Conservation (phyloP, 2,888 invertebrate genomes). For the Perithous albicinctus region DNA sequence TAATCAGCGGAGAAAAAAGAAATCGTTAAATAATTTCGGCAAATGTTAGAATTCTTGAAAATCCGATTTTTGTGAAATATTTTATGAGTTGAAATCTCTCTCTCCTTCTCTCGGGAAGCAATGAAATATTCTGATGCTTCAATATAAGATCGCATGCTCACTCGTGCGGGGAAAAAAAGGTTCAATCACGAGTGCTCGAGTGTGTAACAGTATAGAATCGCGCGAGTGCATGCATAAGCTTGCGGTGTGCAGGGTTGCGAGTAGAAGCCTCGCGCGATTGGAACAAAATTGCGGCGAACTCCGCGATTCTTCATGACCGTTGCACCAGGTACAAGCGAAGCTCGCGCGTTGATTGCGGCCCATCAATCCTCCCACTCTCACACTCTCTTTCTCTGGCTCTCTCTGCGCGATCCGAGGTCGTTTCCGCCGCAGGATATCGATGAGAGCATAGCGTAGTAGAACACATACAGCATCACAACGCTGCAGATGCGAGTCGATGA, state of each 20-base stretch:
- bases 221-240: constrained; percentile 37
- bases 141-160: background rate
- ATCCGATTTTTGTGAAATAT: too few species aligned
- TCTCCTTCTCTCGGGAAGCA: background rate
- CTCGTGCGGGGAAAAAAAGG: constrained; percentile 15
- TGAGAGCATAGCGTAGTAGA: constrained; percentile 7
- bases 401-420: constrained; percentile 32
- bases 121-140: background rate
- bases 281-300: constrained; percentile 41
- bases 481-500: constrained; percentile 30
- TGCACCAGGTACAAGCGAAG: constrained; percentile 26
- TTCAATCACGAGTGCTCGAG: constrained; percentile 29
- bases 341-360: constrained; percentile 45
- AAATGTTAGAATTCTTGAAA: too few species aligned
- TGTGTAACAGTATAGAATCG: constrained; percentile 5
- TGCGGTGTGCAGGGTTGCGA: background rate
- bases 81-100: too few species aligned
- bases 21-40: too few species aligned
- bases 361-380: constrained; percentile 16
- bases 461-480: background rate
- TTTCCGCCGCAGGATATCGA: constrained; percentile 55
- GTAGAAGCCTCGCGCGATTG: constrained; percentile 18
- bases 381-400: constrained; percentile 15
- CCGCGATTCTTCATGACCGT: constrained; percentile 52
- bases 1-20: too few species aligned